These are phyloP conservation scores for Odontomyia ornata DNA, from an alignment of 2,888 invertebrate species.

Conservation along the genomic window DNA sequence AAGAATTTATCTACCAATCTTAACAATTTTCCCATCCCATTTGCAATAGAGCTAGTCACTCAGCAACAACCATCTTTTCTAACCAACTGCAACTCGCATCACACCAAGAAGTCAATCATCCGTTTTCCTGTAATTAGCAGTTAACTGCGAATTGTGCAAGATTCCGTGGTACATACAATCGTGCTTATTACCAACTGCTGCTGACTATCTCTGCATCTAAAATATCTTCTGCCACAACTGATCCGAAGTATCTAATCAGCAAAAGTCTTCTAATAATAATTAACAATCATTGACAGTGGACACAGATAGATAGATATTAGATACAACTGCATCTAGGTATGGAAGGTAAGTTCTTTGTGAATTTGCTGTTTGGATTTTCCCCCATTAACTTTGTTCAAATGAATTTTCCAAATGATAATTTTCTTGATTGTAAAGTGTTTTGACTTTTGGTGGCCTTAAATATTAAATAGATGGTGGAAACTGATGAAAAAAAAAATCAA, in stretches of 20 bases:
- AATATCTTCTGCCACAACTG: not conserved
- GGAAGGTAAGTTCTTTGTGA: not conserved
- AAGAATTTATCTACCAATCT: too few relatives aligned
- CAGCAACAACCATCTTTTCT: not conserved
- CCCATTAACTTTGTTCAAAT: not conserved
- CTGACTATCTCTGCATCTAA: not conserved
- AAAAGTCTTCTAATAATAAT: conserved; percentile 2
- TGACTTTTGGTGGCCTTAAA: conserved; percentile 40
- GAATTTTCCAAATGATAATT: not conserved
- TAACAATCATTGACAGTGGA: conserved; percentile 18
- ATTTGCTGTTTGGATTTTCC: not conserved
- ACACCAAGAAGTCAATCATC: conserved; percentile 42
- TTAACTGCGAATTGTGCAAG: conserved; percentile 36
- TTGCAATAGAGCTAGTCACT: not conserved
- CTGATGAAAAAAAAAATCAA: conserved; percentile 11
- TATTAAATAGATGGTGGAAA: not conserved
- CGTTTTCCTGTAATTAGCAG: conserved; percentile 43
- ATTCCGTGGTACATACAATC: conserved; percentile 24
- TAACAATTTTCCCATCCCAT: not conserved
- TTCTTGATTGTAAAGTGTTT: conserved; percentile 17
- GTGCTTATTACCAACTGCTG: not conserved
- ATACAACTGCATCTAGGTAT: not conserved
- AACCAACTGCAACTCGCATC: conserved; percentile 7
- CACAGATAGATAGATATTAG: not conserved
- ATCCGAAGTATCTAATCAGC: conserved; percentile 10